Evolutionary conservation across 2,888 invertebrate species (phyloP).

Genomic region (Saturnia pavonia): DNA sequence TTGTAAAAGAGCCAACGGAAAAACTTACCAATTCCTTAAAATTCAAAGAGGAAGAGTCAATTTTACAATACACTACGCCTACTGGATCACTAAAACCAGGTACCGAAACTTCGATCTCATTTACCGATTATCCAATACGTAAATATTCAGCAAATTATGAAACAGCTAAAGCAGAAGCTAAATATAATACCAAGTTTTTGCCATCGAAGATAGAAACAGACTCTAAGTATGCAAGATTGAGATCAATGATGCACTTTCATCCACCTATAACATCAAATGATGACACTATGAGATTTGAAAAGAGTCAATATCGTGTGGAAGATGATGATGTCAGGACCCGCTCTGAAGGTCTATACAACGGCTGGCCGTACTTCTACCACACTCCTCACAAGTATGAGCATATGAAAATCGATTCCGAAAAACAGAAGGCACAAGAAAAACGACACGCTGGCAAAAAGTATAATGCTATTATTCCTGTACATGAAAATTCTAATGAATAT

Average conservation of each 20-base stretch:
- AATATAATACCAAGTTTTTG: slow-evolving; percentile 37
- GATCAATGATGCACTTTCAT: slow-evolving; percentile 48
- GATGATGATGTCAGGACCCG: slow-evolving; percentile 62
- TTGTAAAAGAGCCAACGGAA: slow-evolving; percentile 21
- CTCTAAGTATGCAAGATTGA: slow-evolving; percentile 46
- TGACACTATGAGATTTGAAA: slow-evolving; percentile 32
- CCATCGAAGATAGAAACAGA: slow-evolving; percentile 44
- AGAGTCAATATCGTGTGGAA: slow-evolving; percentile 49
- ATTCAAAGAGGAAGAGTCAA: background rate
- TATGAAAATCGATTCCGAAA: slow-evolving; percentile 44
- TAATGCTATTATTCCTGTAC: slow-evolving; percentile 55
- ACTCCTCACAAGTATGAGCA: slow-evolving; percentile 58
- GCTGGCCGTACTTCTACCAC: slow-evolving; percentile 61
- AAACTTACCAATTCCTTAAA: slow-evolving; percentile 13
- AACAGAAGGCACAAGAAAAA: slow-evolving; percentile 63
- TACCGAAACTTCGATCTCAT: background rate
- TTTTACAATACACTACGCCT: slow-evolving; percentile 10
- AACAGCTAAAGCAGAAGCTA: slow-evolving; percentile 41
- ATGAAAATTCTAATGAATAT: slow-evolving; percentile 56
- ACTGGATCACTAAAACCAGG: slow-evolving; percentile 11
- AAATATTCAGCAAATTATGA: slow-evolving; percentile 38
- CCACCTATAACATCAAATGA: slow-evolving; percentile 37
- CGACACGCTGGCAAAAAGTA: slow-evolving; percentile 42
- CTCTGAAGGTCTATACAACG: slow-evolving; percentile 49
- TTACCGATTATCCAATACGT: slow-evolving; percentile 24